Evolutionary conservation across 1,140 invertebrate genomes (phyloP).

Genomic region (Scaptomyza montana): DNA sequence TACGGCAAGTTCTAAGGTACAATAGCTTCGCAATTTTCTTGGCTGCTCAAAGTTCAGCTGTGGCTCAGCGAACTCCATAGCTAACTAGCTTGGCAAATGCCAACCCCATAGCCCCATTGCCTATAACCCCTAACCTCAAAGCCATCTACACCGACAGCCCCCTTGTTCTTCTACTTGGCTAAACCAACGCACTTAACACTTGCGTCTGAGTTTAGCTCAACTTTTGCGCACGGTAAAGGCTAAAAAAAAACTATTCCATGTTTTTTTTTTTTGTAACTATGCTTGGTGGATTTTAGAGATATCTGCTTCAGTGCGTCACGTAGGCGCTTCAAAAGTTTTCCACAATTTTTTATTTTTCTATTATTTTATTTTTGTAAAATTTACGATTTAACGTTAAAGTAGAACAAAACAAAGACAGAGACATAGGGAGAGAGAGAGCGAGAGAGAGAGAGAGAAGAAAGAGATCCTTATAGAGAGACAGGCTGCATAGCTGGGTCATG

Average conservation of each 20-base stretch:
- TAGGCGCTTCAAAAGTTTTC: conserved; percentile 82
- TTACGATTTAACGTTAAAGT: conserved; percentile 82
- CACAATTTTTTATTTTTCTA: conserved; percentile 10
- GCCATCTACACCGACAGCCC: background rate
- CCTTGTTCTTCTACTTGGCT: conserved; percentile 42
- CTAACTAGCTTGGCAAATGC: conserved; percentile 67
- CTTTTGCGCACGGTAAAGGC: conserved; percentile 62
- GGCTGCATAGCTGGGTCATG: conserved; percentile 38
- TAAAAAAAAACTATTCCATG: conserved; percentile 33
- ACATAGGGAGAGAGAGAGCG: background rate
- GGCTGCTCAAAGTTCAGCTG: conserved; percentile 75
- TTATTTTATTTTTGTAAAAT: conserved; percentile 68
- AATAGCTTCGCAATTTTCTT: conserved; percentile 79
- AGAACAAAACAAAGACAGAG: conserved; percentile 60
- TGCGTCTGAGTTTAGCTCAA: conserved; percentile 77
- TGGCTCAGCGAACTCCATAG: conserved; percentile 55
- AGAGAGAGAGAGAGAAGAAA: too few species aligned
- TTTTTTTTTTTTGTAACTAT: conserved; percentile 52
- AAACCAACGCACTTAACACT: conserved; percentile 81
- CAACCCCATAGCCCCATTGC: conserved; percentile 7
- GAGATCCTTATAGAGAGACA: background rate
- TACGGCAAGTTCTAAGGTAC: conserved; percentile 65
- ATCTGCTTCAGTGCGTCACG: conserved; percentile 80
- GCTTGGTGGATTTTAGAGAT: conserved; percentile 42
- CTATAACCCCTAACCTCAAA: background rate